A percentile compares a stretch with the other conserved stretches of the same genome.
Evolutionary conservation across 2,888 invertebrate species (phyloP).

Genomic region (Sesia bembeciformis): DNA sequence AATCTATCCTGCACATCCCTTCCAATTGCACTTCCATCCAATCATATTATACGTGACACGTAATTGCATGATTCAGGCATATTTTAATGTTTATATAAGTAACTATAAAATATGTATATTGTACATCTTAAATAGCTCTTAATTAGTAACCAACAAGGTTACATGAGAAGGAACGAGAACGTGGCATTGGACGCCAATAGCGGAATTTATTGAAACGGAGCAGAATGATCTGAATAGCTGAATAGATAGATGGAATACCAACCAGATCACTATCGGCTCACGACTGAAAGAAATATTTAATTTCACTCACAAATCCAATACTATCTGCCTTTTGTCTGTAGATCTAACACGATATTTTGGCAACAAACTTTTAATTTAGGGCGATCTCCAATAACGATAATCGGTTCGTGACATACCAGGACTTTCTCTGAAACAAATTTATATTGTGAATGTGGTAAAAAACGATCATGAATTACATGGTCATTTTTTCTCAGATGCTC

Average conservation of each 20-base stretch:
- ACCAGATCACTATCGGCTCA: conserved; percentile 10
- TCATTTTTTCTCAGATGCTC: not conserved
- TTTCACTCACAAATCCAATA: conserved; percentile 11
- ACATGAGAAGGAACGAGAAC: not conserved
- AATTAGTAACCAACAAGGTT: not conserved
- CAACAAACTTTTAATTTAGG: conserved; percentile 8
- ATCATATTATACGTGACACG: too few species aligned
- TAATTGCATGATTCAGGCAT: too few species aligned
- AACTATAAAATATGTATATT: too few species aligned
- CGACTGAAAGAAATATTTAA: conserved; percentile 17
- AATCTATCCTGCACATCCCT: too few species aligned
- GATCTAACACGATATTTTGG: conserved; percentile 13
- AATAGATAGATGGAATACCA: not conserved
- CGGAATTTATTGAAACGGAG: conserved; percentile 15
- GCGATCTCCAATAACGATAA: conserved; percentile 4
- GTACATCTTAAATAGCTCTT: too few species aligned
- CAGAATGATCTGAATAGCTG: conserved; percentile 13
- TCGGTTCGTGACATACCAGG: conserved; percentile 11
- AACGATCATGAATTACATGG: not conserved
- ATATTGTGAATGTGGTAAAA: not conserved
- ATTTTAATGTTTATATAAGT: too few species aligned
- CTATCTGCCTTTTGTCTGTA: conserved; percentile 11
- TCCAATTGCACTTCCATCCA: too few species aligned
- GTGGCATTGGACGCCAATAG: not conserved
- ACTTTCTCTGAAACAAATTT: conserved; percentile 12